Evolutionary conservation across 2,888 invertebrate genomes (phyloP), one percentile per base, ranked within the genome.

Genomic region (Atethmia centrago): DNA sequence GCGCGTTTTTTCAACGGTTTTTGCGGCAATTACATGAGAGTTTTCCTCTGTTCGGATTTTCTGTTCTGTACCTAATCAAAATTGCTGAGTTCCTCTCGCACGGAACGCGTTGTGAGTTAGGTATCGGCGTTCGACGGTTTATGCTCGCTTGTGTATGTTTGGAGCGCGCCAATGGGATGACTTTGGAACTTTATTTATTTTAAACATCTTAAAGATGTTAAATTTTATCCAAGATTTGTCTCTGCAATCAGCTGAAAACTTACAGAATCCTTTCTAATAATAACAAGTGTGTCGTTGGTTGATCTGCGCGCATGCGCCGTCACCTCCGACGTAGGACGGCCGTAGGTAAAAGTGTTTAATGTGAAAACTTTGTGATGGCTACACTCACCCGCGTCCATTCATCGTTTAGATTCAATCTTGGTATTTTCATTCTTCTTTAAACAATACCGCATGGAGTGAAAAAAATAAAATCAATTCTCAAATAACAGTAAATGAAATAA

Each of bases 21-120:
- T 89, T 90, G 89, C 90, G 88, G 90, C 93, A 92, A 92, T 93
- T 91, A 92, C 90, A 92, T 91, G 90, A 92, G 90, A 93, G 92
- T 93, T 93, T 93, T 92, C 92, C 91, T 91, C 90, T 86, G 88
- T 89, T 87, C 92, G 92, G 92, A 93, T 93, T 93, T 93, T 92
- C 93, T 91, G 89, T 87, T 86, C 85, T 90, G 87, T 88, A 90
- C 88, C 91, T 93, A 92, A 93, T 92, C 93, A 93, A 93, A 91
- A 93, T 93, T 89, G 89, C 92, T 90, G 87, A 89, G 90, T 90
- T 91, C 89, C 90, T 92, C 88, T 91, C 92, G 91, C 79, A 87
- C 89, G 92, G 92, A 92, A 93, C 93, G 91, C 88, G 78, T 80
- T 79, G 89, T 87, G 85, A 80, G 85, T 80, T 88, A 83, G 87